Conservation (phyloP, 2,113 vertebrate genomes). For the Tragelaphus imberbis region DNA sequence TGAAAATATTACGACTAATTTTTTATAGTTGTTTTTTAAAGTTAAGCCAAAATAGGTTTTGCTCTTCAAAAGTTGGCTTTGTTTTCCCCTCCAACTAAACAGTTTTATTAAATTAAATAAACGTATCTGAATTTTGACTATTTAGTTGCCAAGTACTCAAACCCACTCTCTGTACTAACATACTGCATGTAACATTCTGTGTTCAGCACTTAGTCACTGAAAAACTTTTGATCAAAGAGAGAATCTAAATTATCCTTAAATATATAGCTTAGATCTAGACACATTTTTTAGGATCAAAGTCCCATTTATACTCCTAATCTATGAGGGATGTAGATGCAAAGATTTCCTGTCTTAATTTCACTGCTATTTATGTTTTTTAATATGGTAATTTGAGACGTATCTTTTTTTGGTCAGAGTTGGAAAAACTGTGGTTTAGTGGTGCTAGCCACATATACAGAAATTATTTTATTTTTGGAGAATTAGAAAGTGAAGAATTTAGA, state of each 20-base stretch:
- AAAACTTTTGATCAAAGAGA: background rate
- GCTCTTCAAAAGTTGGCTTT: background rate
- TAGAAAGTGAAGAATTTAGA: background rate
- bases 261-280: background rate
- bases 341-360: slow-evolving; percentile 52
- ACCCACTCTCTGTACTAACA: background rate
- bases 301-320: slow-evolving; percentile 39
- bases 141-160: background rate
- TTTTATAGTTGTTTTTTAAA: background rate
- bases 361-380: slow-evolving; percentile 66
- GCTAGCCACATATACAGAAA: background rate
- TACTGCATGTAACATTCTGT: background rate
- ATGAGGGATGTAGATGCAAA: background rate
- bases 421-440: background rate
- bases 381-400: slow-evolving; percentile 60
- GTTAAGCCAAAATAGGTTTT: background rate
- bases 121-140: background rate
- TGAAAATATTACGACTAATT: slow-evolving; percentile 3
- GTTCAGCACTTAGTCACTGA: background rate
- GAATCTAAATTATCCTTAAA: background rate
- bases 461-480: background rate
- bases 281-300: slow-evolving; percentile 50
- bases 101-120: slow-evolving; percentile 20
- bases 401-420: slow-evolving; percentile 26
- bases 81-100: background rate